phyloP scores from a whole-genome alignment of 1,140 invertebrate species.

The Epicauta chinensis region DNA sequence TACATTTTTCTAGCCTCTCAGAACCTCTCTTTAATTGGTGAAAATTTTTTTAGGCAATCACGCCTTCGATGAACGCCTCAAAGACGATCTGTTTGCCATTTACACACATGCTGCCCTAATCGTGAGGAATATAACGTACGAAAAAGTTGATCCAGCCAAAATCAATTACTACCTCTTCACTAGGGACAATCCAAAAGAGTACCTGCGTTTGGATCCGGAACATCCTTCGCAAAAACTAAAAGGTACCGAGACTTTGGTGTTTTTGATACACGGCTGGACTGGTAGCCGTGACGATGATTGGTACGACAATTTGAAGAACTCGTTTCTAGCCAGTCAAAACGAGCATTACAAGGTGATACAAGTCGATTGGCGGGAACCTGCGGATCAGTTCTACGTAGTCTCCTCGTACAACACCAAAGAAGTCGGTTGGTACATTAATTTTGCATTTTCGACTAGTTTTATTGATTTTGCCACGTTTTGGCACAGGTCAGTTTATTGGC shows the following conservation, averaged over 20 bases:
- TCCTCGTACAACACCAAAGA: constrained; percentile 27
- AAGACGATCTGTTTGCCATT: constrained; percentile 1
- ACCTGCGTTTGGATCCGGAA: background rate
- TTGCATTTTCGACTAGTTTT: constrained; percentile 1
- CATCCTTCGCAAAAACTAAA: background rate
- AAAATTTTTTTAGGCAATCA: background rate
- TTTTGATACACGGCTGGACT: constrained; percentile 52
- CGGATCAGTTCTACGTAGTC: constrained; percentile 39
- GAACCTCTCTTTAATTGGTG: too few relatives aligned
- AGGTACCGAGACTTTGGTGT: constrained; percentile 4
- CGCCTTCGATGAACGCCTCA: background rate
- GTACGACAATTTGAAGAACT: constrained; percentile 41
- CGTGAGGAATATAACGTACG: background rate
- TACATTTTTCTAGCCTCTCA: too few relatives aligned
- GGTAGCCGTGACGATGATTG: constrained; percentile 38
- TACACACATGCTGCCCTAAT: background rate
- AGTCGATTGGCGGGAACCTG: constrained; percentile 56
- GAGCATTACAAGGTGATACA: constrained; percentile 57
- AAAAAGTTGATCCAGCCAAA: background rate
- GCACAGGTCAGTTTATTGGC: background rate
- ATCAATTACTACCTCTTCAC: constrained; percentile 6
- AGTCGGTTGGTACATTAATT: constrained; percentile 35
- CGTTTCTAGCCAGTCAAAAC: constrained; percentile 45
- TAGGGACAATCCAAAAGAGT: background rate
- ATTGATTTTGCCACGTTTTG: background rate